These are phyloP conservation scores for Lacerta agilis DNA, from an alignment of 2,797 vertebrate species.

Conservation along the genomic window DNA sequence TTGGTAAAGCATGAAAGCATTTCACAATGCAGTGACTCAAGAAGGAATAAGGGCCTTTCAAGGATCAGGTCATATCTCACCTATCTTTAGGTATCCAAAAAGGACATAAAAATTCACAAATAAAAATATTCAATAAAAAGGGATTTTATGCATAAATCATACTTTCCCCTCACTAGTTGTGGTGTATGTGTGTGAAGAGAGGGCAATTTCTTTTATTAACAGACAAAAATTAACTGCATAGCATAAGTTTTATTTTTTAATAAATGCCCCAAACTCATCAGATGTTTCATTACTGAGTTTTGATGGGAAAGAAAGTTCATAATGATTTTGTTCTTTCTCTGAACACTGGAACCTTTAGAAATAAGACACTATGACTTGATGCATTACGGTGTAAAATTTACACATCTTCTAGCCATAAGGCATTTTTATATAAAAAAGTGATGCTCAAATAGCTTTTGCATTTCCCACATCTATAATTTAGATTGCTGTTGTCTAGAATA, in stretches of 20 bases:
- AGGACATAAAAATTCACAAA: not conserved
- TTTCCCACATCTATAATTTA: not conserved
- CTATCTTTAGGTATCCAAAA: not conserved
- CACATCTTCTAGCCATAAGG: not conserved
- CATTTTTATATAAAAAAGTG: not conserved
- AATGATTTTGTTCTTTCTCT: not conserved
- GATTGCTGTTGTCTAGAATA: not conserved
- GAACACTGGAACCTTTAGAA: not conserved
- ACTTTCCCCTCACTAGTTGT: not conserved
- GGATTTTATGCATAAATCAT: not conserved
- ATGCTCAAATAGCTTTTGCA: not conserved
- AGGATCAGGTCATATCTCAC: not conserved
- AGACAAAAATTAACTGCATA: not conserved
- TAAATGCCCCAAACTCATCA: not conserved
- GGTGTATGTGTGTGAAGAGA: not conserved
- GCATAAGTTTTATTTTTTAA: not conserved
- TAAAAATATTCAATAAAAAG: not conserved
- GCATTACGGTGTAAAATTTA: not conserved
- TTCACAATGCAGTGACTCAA: not conserved
- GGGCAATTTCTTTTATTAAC: not conserved
- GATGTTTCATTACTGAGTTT: not conserved
- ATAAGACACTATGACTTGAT: not conserved
- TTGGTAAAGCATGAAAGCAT: not conserved
- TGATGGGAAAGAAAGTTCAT: not conserved
- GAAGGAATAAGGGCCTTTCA: not conserved